Base-by-base conservation (phyloP, 1,140 invertebrate species). In the Bombus waltoni region DNA sequence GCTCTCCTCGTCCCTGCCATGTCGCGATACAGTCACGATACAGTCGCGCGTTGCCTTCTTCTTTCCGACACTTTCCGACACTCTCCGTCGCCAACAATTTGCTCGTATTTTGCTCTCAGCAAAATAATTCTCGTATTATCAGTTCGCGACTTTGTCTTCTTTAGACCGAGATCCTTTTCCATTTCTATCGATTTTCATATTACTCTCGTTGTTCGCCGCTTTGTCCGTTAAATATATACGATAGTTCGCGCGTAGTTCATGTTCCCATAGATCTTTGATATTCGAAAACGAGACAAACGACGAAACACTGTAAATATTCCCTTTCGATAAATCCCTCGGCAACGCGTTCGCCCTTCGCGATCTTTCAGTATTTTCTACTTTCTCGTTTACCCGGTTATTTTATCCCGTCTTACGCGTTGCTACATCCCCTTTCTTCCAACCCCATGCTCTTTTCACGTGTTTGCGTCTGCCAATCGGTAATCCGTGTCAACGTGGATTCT, bases 401-500 rank as follows among this genome's bases (percentile, higher is more conserved):
- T 47, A n/a, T 65, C 71, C 57, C 53, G 38, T 47, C 57, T 75
- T 35, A 62, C 80, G 80, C 38, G 79, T 62, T 32, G 42, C 11
- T 38, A 28, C 81, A 13, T 13, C 44, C 72, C 79, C 35, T 32
- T 65, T 62, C 32, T 47, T 38, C n/a, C 40, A 38, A 65, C 25
- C n/a, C 53, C 57, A 25, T 22, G 8, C 59, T 62, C 53, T 9
- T 22, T n/a, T 25, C 32, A 40, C 22, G 44, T 40, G 57, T 65
- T 70, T 73, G 73, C 25, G 53, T 76, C 57, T 47, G 40, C 18
- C 81, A 47, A 32, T 13, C 71, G 11, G 81, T 75, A 59, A 82
- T 82, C 71, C 68, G 72, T 59, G 81, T 65, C 57, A 38, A 75
- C 57, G 53, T 65, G 72, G 71, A 75, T 75, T 47, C 71, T 42